Percentiles rank a stretch among this genome's conserved stretches.
Evolutionary conservation across 2,888 invertebrate species (phyloP).

Genomic region (Rhyacophila evoluta): DNA sequence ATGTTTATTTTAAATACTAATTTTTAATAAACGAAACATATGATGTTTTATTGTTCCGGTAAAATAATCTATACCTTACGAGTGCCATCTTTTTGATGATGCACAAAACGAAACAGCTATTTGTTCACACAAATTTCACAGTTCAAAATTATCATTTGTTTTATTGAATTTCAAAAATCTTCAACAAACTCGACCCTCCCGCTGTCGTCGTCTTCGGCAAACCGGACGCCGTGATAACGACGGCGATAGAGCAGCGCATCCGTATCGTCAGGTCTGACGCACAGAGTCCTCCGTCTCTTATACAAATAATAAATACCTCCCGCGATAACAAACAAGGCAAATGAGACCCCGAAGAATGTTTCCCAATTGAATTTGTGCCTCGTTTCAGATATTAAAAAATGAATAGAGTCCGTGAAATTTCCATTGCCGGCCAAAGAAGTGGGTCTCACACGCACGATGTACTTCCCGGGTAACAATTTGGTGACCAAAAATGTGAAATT

Average conservation of each 20-base stretch:
- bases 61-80: too few species aligned
- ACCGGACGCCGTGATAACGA: neutral
- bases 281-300: neutral
- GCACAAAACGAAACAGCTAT: too few species aligned
- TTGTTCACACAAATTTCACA: too few species aligned
- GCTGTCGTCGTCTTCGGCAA: neutral
- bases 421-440: conserved; percentile 72
- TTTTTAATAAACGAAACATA: too few species aligned
- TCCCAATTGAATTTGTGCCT: conserved; percentile 23
- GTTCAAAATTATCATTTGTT: too few species aligned
- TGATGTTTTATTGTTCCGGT: too few species aligned
- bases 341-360: conserved; percentile 11
- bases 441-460: conserved; percentile 71
- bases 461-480: conserved; percentile 69
- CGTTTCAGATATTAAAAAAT: conserved; percentile 25
- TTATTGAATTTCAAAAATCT: neutral
- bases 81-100: too few species aligned
- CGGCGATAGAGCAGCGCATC: neutral
- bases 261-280: neutral
- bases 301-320: conserved; percentile 4
- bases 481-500: conserved; percentile 57
- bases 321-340: neutral
- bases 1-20: too few species aligned
- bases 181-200: neutral
- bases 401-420: conserved; percentile 57